phyloP scores from a whole-genome alignment of 30 jellyfish, hydroid and myxozoan species.

The Turritopsis dohrnii region DNA sequence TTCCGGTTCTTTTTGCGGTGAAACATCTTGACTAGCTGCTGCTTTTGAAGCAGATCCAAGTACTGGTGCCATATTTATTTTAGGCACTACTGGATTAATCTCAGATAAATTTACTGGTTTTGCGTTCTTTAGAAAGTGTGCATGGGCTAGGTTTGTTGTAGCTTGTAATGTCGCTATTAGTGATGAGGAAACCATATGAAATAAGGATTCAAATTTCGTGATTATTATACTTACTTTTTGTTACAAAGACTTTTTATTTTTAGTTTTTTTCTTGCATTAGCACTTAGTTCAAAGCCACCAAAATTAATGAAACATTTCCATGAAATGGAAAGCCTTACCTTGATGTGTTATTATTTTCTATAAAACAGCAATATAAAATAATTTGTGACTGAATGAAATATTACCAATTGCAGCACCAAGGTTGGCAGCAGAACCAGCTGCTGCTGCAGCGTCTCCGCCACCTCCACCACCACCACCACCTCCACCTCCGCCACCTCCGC shows the following conservation, averaged over 20 bases:
- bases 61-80: conserved; percentile 38
- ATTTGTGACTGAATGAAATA: no score
- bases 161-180: conserved; percentile 17
- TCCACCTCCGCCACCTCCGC: conserved; percentile 81
- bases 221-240: no score
- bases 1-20: conserved; percentile 6
- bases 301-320: background rate
- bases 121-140: conserved; percentile 12
- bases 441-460: conserved; percentile 85
- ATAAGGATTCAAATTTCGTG: no score
- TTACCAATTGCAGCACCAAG: conserved; percentile 91
- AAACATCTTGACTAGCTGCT: conserved; percentile 11
- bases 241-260: no score
- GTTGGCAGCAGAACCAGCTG: conserved; percentile 83
- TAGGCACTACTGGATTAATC: conserved; percentile 4
- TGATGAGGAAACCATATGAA: background rate
- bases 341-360: background rate
- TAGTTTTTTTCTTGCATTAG: background rate
- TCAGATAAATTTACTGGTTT: background rate
- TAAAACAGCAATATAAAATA: background rate
- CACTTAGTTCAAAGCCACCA: background rate
- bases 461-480: conserved; percentile 4
- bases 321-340: background rate
- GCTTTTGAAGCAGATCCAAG: conserved; percentile 29
- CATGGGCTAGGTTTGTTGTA: conserved; percentile 16